Conservation (phyloP, 2,797 vertebrate species). For the Coluber constrictor region DNA sequence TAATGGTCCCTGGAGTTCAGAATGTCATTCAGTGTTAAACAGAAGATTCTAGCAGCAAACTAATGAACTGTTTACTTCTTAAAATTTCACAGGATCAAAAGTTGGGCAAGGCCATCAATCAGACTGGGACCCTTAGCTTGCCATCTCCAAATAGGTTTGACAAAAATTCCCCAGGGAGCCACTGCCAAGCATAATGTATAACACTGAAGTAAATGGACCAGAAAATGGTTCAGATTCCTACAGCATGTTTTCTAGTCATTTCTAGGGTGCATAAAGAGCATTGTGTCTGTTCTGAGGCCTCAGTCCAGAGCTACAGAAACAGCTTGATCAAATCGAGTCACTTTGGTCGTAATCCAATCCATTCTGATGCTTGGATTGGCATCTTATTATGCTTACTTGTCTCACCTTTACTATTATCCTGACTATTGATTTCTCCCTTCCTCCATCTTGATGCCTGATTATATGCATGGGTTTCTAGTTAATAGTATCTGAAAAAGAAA, state of each 20-base stretch:
- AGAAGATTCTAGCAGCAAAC: neutral
- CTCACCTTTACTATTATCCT: neutral
- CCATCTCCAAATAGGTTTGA: neutral
- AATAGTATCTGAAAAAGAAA: neutral
- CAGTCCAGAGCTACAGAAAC: neutral
- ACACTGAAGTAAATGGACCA: neutral
- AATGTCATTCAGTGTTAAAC: neutral
- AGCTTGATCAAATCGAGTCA: neutral
- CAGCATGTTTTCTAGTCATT: neutral
- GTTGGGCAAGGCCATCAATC: neutral
- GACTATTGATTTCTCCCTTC: neutral
- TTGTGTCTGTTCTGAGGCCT: neutral
- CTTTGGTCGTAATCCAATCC: neutral
- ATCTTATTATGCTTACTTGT: neutral
- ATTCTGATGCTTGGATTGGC: neutral
- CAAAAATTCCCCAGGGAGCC: neutral
- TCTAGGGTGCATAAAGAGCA: neutral
- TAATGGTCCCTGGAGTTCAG: neutral
- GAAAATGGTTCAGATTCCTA: neutral
- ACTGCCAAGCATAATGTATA: neutral
- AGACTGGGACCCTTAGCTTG: neutral
- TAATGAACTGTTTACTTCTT: slow-evolving; percentile 26
- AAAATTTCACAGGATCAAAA: neutral
- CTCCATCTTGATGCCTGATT: neutral
- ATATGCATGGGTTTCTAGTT: neutral